phyloP scores from a whole-genome alignment of 2,888 invertebrate genomes.

The Dryomyza anilis region DNA sequence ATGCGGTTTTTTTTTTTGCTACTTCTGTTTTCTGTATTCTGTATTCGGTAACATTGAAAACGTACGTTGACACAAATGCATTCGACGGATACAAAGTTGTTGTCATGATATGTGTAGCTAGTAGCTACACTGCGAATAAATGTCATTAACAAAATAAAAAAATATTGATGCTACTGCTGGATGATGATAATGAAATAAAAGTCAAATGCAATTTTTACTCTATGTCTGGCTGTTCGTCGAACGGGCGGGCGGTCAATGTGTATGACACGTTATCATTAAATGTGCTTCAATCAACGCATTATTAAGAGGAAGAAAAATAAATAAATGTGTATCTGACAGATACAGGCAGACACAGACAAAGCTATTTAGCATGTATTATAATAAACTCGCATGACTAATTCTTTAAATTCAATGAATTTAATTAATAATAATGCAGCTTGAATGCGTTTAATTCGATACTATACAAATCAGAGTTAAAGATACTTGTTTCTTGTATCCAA shows the following conservation, averaged over 20 bases:
- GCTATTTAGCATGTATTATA: no score
- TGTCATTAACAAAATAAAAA: background rate
- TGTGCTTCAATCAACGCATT: conserved; percentile 10
- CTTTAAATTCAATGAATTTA: no score
- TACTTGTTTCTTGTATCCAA: no score
- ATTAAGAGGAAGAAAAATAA: background rate
- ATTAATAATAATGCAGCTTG: no score
- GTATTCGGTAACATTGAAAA: conserved; percentile 49
- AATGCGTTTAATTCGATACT: background rate
- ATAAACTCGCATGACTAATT: no score
- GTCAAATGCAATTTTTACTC: background rate
- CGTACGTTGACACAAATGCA: conserved; percentile 55
- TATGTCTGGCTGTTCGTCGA: background rate
- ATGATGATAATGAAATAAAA: background rate
- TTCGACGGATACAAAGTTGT: conserved; percentile 33
- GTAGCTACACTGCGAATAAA: background rate
- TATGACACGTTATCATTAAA: background rate
- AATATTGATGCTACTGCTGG: no score
- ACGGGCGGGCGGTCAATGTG: background rate
- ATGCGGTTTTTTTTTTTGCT: background rate
- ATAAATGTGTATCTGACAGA: background rate
- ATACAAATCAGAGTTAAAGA: background rate
- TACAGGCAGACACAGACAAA: background rate
- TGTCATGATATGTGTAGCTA: background rate
- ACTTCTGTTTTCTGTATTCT: background rate